Evolutionary conservation across 2,797 vertebrate genomes (phyloP).

Genomic region (Schizothorax lantsangensis): DNA sequence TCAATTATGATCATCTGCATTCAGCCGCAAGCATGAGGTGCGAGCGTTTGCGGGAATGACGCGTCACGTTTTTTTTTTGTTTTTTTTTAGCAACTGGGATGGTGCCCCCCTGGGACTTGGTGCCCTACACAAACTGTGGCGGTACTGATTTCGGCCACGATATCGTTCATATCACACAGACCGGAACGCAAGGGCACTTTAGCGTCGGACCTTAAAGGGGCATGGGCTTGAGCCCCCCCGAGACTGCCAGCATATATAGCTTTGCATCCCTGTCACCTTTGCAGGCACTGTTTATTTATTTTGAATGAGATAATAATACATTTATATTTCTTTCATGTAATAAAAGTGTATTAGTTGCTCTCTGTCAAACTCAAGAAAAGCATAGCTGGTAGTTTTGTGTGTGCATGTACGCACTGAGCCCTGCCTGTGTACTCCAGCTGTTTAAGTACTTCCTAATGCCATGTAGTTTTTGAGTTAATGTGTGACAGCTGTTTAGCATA

Average conservation of each 20-base stretch:
- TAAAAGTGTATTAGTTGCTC: not conserved
- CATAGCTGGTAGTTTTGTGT: not conserved
- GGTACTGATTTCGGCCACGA: too few relatives aligned
- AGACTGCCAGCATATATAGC: not conserved
- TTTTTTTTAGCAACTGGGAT: too few relatives aligned
- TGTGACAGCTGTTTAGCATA: slow-evolving; percentile 70
- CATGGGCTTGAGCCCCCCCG: too few relatives aligned
- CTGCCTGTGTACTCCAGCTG: not conserved
- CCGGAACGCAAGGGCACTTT: too few relatives aligned
- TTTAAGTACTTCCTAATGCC: slow-evolving; percentile 55
- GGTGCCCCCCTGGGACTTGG: too few relatives aligned
- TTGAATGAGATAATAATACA: not conserved
- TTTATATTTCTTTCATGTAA: not conserved
- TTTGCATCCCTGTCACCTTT: not conserved
- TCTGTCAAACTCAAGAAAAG: not conserved
- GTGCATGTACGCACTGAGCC: not conserved
- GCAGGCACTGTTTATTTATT: not conserved
- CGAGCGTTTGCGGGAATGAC: too few relatives aligned
- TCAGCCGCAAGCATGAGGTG: too few relatives aligned
- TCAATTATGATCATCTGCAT: too few relatives aligned
- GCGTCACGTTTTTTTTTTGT: too few relatives aligned
- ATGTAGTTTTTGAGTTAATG: slow-evolving; percentile 59
- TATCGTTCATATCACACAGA: too few relatives aligned
- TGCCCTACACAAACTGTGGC: too few relatives aligned
- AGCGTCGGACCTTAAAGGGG: too few relatives aligned